A percentile compares a stretch with the other conserved stretches of the same genome.
These are phyloP conservation scores for Bombus cullumanus DNA, from an alignment of 1,140 invertebrate genomes.

Conservation along the genomic window DNA sequence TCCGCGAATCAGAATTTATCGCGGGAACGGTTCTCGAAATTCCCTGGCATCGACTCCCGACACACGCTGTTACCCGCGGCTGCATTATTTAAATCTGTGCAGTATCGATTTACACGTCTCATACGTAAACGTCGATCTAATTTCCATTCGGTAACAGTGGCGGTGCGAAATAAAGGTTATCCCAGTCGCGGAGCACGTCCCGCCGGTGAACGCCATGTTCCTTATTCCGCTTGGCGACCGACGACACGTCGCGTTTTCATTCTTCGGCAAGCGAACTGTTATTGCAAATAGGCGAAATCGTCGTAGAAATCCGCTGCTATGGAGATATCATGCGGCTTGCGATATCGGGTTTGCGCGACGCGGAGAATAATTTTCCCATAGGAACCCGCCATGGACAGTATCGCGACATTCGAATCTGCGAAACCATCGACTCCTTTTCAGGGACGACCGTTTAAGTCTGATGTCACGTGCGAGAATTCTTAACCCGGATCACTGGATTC, in stretches of 20 bases:
- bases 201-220: slow-evolving; percentile 68
- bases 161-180: slow-evolving; percentile 77
- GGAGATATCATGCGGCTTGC: slow-evolving; percentile 71
- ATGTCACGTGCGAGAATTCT: slow-evolving; percentile 71
- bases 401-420: slow-evolving; percentile 73
- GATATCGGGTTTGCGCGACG: slow-evolving; percentile 59
- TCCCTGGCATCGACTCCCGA: not conserved
- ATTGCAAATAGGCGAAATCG: slow-evolving; percentile 78
- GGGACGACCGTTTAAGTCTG: slow-evolving; percentile 70
- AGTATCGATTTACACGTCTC: slow-evolving; percentile 47
- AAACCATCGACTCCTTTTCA: slow-evolving; percentile 41
- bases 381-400: slow-evolving; percentile 63
- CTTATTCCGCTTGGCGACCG: slow-evolving; percentile 29
- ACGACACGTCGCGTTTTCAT: slow-evolving; percentile 64
- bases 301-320: slow-evolving; percentile 61
- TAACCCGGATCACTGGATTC: slow-evolving; percentile 23
- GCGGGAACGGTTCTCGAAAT: not conserved
- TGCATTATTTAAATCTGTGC: slow-evolving; percentile 9
- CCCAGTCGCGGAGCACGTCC: slow-evolving; percentile 73
- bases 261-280: slow-evolving; percentile 66
- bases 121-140: slow-evolving; percentile 63
- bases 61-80: not conserved
- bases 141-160: slow-evolving; percentile 74
- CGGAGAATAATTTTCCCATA: slow-evolving; percentile 77
- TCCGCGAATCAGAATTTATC: slow-evolving; percentile 1